Evolutionary conservation across 2,888 invertebrate species (phyloP).

Genomic region (Agrotis exclamationis): DNA sequence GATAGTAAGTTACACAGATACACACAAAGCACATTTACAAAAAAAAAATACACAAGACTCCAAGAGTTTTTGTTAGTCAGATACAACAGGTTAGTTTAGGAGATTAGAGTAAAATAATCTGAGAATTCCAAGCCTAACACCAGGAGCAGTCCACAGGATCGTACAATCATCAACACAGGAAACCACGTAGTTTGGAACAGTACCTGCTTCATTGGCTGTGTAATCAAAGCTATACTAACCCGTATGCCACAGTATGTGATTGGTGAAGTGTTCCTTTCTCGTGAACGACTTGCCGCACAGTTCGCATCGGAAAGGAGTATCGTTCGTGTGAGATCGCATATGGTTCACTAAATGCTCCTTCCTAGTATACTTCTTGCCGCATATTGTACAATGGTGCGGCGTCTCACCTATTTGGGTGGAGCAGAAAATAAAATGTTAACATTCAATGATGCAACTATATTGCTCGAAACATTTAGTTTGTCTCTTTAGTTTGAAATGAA

Average conservation of each 20-base stretch:
- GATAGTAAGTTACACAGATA: conserved; percentile 4
- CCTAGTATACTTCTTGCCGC: conserved; percentile 97
- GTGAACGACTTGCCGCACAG: conserved; percentile 97
- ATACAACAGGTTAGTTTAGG: conserved; percentile 8
- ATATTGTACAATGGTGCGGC: conserved; percentile 96
- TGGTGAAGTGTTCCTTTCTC: conserved; percentile 97
- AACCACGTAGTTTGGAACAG: conserved; percentile 28
- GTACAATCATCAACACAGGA: conserved; percentile 45
- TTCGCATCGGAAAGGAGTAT: conserved; percentile 96
- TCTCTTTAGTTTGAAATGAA: conserved; percentile 64
- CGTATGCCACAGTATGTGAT: conserved; percentile 97
- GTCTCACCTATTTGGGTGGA: conserved; percentile 93
- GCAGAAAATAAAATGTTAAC: conserved; percentile 89
- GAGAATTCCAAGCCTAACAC: conserved; percentile 80
- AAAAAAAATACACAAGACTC: conserved; percentile 5
- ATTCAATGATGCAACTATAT: conserved; percentile 91
- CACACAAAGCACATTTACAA: conserved; percentile 23
- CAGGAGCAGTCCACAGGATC: conserved; percentile 51
- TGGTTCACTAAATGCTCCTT: conserved; percentile 97
- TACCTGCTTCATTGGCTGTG: conserved; percentile 40
- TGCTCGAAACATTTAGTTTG: conserved; percentile 77
- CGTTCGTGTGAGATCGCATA: conserved; percentile 97
- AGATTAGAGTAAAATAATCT: conserved; percentile 2
- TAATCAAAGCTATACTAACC: conserved; percentile 88
- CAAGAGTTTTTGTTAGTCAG: conserved; percentile 21